Base-by-base conservation (phyloP, 2,888 invertebrate genomes). In the Malacosoma neustria region DNA sequence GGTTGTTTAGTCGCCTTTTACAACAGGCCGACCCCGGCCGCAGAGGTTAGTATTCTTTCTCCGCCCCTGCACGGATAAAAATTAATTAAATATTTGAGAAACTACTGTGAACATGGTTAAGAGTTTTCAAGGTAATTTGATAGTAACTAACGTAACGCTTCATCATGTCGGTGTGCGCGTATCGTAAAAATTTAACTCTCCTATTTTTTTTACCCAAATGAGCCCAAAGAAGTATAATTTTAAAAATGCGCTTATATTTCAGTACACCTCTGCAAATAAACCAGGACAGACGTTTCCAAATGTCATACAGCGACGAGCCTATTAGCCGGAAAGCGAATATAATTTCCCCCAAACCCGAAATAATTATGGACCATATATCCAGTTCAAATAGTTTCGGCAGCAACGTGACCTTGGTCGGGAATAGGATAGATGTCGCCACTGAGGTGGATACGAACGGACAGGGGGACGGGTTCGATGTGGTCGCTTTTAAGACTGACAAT, bases 351-450 rank as follows among this genome's bases (percentile, higher is more conserved):
- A 70, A 61, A 39, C 46, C 63, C 0, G 74, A 77, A 4, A 43
- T 57, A 2, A 38, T 58, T 11, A 55, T 57, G 50, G 77, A 77
- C 37, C 77, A 81, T 37, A 61, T 77, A 14, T 69, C 79, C 1
- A 80, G 77, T 13, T 88, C 89, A 1, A 89, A 89, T 40, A 93
- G 92, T 54, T 93, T 96, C 67, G 95, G 95, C 0, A 93, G 93
- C 39, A 94, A 92, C 61, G 90, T 93, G 3, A 90, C 93, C 2
- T 80, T 96, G 3, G 90, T 95, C 22, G 96, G 97, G 13, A 97
- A 97, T 72, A 87, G 96, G 56, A 94, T 97, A 43, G 94, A 96
- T 57, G 89, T 97, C 33, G 84, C 76, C 9, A 70, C 72, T 29
- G 72, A 77, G 36, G 64, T 66, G 32, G 51, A 60, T 1, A 55